phyloP scores from a whole-genome alignment of 2,888 invertebrate genomes.

The Cerastis leucographa region DNA sequence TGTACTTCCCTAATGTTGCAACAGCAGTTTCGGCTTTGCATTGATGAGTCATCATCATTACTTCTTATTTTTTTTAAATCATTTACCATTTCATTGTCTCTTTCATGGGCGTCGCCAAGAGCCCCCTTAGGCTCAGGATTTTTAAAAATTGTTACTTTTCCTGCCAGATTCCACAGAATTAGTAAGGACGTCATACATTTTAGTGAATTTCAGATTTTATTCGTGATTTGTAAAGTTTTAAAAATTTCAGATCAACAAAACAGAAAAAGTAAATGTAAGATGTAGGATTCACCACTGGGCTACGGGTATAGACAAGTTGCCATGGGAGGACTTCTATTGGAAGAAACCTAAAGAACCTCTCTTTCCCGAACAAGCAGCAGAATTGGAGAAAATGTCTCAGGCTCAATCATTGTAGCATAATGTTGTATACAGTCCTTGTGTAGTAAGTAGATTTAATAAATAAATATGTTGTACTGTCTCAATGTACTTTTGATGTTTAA shows the following conservation, averaged over 20 bases:
- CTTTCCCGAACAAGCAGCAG: conserved; percentile 88
- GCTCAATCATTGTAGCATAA: conserved; percentile 62
- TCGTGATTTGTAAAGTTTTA: not conserved
- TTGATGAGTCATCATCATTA: not conserved
- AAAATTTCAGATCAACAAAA: conserved; percentile 92
- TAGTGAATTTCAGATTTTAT: not conserved
- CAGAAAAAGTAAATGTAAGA: conserved; percentile 93
- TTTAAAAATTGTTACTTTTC: too few relatives aligned
- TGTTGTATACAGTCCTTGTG: conserved; percentile 9
- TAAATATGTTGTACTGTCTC: conserved; percentile 22
- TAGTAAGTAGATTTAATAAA: conserved; percentile 43
- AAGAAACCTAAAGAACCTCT: conserved; percentile 90
- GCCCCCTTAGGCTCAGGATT: too few relatives aligned
- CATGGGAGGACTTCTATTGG: conserved; percentile 89
- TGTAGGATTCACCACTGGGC: conserved; percentile 96
- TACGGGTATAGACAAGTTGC: conserved; percentile 91
- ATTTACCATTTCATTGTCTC: not conserved
- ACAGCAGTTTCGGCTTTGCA: not conserved
- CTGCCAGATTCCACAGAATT: too few relatives aligned
- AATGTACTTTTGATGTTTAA: conserved; percentile 15
- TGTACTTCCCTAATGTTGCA: not conserved
- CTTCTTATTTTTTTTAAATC: not conserved
- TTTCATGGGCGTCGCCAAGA: too few relatives aligned
- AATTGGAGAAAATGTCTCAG: conserved; percentile 81
- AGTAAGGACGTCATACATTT: too few relatives aligned